Percentiles rank a stretch among this genome's conserved stretches.
These are phyloP conservation scores for Schrankia costaestrigalis DNA, from an alignment of 2,888 invertebrate species.

Conservation along the genomic window DNA sequence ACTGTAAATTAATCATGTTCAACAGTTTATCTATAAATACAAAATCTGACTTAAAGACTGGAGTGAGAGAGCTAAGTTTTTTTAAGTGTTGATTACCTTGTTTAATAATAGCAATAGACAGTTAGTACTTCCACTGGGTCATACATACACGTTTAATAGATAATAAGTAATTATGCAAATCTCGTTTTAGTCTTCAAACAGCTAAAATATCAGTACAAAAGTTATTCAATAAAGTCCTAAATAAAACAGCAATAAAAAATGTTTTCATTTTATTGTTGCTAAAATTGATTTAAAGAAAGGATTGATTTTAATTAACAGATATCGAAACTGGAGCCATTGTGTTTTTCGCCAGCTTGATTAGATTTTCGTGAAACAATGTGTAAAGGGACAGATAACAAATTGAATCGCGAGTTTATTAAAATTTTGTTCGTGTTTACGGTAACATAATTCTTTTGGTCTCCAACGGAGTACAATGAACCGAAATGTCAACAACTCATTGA, in stretches of 20 bases:
- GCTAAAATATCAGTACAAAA: too few species aligned
- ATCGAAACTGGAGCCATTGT: constrained; percentile 62
- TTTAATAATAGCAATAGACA: background rate
- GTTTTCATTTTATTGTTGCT: constrained; percentile 31
- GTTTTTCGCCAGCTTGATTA: constrained; percentile 66
- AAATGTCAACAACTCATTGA: constrained; percentile 27
- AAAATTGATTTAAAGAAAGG: constrained; percentile 49
- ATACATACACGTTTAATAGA: too few species aligned
- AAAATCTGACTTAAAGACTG: background rate
- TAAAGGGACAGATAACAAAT: constrained; percentile 68
- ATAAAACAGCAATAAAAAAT: constrained; percentile 12
- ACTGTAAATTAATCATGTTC: too few species aligned
- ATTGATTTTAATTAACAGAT: constrained; percentile 75
- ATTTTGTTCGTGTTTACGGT: constrained; percentile 48
- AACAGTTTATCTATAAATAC: background rate
- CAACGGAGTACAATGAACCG: constrained; percentile 23
- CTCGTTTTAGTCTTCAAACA: too few species aligned
- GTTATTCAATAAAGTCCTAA: constrained; percentile 1
- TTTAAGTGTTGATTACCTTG: too few species aligned
- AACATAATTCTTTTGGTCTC: constrained; percentile 43
- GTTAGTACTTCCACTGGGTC: background rate
- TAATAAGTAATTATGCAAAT: too few species aligned
- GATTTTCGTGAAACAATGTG: constrained; percentile 68
- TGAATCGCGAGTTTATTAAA: constrained; percentile 59
- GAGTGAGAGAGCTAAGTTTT: background rate